Evolutionary conservation across 2,113 vertebrate species (phyloP).

Genomic region (Oreochromis tanganicae): DNA sequence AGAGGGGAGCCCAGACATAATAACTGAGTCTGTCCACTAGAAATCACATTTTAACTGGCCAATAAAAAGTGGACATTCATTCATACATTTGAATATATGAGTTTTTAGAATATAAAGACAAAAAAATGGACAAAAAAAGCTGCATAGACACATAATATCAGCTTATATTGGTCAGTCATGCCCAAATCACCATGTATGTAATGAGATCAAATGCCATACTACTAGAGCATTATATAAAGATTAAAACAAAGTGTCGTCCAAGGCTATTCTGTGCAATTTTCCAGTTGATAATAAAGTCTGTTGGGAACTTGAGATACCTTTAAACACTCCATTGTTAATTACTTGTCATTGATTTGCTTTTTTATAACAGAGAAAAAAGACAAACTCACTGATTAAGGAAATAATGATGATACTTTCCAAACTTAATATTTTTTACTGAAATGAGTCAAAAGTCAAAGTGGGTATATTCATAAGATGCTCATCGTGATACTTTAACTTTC

Average conservation of each 20-base stretch:
- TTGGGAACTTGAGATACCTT: not conserved
- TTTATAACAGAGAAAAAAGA: not conserved
- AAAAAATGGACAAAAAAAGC: not conserved
- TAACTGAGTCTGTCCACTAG: not conserved
- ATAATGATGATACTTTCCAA: not conserved
- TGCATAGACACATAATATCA: not conserved
- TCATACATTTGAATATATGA: not conserved
- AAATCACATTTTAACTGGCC: not conserved
- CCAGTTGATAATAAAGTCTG: not conserved
- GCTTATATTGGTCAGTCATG: not conserved
- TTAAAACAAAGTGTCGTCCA: not conserved
- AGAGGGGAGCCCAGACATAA: not conserved
- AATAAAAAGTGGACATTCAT: not conserved
- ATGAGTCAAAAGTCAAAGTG: not conserved
- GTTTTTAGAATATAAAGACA: not conserved
- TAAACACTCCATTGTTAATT: not conserved
- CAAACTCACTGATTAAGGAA: not conserved
- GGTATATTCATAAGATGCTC: not conserved
- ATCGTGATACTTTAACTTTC: not conserved
- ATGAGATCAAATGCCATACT: not conserved
- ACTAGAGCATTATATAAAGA: not conserved
- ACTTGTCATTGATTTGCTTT: not conserved
- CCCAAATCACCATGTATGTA: not conserved
- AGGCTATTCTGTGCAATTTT: not conserved
- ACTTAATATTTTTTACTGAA: not conserved